Percentiles rank a stretch among this genome's conserved stretches.
Evolutionary conservation across 2,113 vertebrate species (phyloP).

Genomic region (Xyrauchen texanus): DNA sequence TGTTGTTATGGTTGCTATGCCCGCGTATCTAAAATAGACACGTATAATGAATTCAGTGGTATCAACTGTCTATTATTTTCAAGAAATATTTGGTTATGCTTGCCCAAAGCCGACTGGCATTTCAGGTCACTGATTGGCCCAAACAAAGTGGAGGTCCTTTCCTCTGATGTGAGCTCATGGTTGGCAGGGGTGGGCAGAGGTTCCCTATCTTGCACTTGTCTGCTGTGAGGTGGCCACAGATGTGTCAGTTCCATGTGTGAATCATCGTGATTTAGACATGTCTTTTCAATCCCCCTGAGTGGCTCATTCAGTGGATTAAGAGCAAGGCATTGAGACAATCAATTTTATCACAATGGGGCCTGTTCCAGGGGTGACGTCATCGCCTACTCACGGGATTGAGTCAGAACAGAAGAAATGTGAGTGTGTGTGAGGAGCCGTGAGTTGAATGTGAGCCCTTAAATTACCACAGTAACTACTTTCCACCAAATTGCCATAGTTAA

Average conservation of each 20-base stretch:
- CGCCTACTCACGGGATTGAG: slow-evolving; percentile 16
- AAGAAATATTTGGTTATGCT: no score
- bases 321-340: slow-evolving; percentile 54
- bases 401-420: no score
- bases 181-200: slow-evolving; percentile 26
- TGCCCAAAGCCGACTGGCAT: no score
- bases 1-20: no score
- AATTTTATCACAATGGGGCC: slow-evolving; percentile 58
- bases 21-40: no score
- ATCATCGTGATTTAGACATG: slow-evolving; percentile 57
- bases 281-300: slow-evolving; percentile 59
- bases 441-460: no score
- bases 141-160: neutral
- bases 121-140: neutral
- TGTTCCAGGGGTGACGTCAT: slow-evolving; percentile 51
- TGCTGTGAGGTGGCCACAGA: no score
- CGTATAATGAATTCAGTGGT: no score
- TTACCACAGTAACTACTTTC: no score
- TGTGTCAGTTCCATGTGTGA: slow-evolving; percentile 40
- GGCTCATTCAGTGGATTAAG: slow-evolving; percentile 56
- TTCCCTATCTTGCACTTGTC: neutral
- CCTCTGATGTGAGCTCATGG: slow-evolving; percentile 1
- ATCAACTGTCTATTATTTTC: no score
- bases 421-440: no score
- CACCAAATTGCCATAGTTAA: no score